Conservation (phyloP, 2,113 vertebrate species). For the Ia io region DNA sequence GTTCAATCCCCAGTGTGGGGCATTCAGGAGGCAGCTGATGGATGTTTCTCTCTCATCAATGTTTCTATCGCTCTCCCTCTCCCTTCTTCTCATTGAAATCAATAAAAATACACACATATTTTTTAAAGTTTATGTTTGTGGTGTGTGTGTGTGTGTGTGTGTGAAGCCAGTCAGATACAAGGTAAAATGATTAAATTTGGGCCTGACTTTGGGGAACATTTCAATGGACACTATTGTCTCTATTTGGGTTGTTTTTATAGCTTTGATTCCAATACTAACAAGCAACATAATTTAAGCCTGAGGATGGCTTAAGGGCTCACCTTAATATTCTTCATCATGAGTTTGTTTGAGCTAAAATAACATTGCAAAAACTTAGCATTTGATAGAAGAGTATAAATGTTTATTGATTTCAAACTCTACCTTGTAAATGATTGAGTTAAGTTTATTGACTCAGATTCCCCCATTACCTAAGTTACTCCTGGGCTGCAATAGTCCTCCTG, state of each 20-base stretch:
- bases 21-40: too few relatives aligned
- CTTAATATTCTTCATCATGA: neutral
- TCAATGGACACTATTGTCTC: neutral
- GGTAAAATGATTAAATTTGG: neutral
- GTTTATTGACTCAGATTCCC: neutral
- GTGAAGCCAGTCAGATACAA: neutral
- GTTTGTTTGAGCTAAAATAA: neutral
- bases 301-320: neutral
- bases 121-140: too few relatives aligned
- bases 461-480: neutral
- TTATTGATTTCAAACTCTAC: conserved; percentile 35
- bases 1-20: too few relatives aligned
- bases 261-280: neutral
- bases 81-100: too few relatives aligned
- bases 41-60: too few relatives aligned
- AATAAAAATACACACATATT: too few relatives aligned
- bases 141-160: neutral
- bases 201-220: neutral
- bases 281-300: neutral
- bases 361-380: neutral
- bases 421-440: conserved; percentile 22
- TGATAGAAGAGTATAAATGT: conserved; percentile 11
- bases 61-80: too few relatives aligned
- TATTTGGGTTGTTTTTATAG: neutral
- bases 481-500: neutral